Evolutionary conservation across 2,888 invertebrate species (phyloP), one percentile per base, ranked within the genome.

Genomic region (Chymomyza fuscimana): DNA sequence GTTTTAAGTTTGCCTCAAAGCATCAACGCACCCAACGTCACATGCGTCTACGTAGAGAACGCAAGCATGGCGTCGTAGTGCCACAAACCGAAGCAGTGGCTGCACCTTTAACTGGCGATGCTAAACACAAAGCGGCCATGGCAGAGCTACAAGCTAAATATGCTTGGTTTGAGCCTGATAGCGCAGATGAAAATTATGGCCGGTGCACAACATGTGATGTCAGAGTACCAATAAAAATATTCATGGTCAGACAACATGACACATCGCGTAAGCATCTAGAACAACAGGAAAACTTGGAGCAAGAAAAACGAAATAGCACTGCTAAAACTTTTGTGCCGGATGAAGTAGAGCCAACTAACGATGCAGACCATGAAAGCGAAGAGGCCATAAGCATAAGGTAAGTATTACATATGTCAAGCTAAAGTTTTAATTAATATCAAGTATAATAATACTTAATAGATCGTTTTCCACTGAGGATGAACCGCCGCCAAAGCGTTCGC

Each of bases 21-120:
- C 90, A 90, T 76, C 80, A 84, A 60, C 81, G 85, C 9, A 79
- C 79, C 25, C 40, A 73, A 0, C 80, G 79, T 0, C 90, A 90
- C 25, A n/a, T 82, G 3, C 81, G 89, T 0, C 50, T 80, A 16
- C 77, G 78, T 5, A 12, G 70, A 2, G 73, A 81, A 10, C 70
- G 78, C 0, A 82, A 75, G 19, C 77, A 46, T 0, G 40, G 66
- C 5, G n/a, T 36, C 4, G 15, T 5, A 0, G 22, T 60, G 7
- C 59, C 70, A 0, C 40, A 66, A 0, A 50, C 69, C 0, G 40
- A 46, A 46, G 52, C 25, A 25, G 25, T 4, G 25, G 25, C 70
- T 4, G 51, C 50, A 25, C 58, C 58, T 0, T 5, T 81, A 19
- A 5, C 63, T 2, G 84, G 84, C 5, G 88, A 84, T n/a, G 70